Conservation (phyloP, 2,113 vertebrate genomes). For the Proterorhinus semilunaris region DNA sequence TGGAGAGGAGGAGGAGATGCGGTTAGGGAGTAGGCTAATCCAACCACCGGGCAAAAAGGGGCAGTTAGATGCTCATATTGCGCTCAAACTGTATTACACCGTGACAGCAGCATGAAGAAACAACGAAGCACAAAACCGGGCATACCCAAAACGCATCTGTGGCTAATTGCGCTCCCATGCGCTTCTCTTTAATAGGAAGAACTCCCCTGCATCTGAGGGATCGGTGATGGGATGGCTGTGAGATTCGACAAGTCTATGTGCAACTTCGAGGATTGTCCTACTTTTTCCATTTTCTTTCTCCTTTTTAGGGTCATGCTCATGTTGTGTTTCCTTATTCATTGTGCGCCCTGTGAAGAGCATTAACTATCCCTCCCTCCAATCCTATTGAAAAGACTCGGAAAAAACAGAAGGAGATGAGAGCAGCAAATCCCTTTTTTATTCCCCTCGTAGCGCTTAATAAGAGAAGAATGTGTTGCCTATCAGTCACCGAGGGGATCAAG, state of each 20-base stretch:
- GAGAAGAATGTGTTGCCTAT: conserved; percentile 89
- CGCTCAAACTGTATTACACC: conserved; percentile 65
- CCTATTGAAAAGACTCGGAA: conserved; percentile 76
- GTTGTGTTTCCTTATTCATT: conserved; percentile 79
- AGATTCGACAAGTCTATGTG: conserved; percentile 71
- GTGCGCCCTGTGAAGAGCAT: conserved; percentile 81
- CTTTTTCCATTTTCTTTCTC: conserved; percentile 49
- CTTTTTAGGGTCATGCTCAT: conserved; percentile 52
- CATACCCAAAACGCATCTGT: conserved; percentile 61
- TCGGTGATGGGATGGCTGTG: conserved; percentile 61
- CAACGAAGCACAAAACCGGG: conserved; percentile 52
- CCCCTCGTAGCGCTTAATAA: conserved; percentile 86
- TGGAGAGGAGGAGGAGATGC: conserved; percentile 76
- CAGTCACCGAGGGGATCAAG: conserved; percentile 83
- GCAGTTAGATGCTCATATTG: conserved; percentile 73
- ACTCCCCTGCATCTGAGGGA: conserved; percentile 38
- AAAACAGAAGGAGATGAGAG: conserved; percentile 84
- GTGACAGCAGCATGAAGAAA: conserved; percentile 58
- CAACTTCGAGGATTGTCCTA: conserved; percentile 61
- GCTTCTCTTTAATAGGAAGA: conserved; percentile 49
- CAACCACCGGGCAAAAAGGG: conserved; percentile 71
- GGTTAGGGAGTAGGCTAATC: conserved; percentile 77
- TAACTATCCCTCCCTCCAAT: conserved; percentile 84
- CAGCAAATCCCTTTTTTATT: conserved; percentile 87
- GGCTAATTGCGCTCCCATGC: conserved; percentile 36